Conservation (phyloP, 2,113 vertebrate species). For the Laterallus jamaicensis region DNA sequence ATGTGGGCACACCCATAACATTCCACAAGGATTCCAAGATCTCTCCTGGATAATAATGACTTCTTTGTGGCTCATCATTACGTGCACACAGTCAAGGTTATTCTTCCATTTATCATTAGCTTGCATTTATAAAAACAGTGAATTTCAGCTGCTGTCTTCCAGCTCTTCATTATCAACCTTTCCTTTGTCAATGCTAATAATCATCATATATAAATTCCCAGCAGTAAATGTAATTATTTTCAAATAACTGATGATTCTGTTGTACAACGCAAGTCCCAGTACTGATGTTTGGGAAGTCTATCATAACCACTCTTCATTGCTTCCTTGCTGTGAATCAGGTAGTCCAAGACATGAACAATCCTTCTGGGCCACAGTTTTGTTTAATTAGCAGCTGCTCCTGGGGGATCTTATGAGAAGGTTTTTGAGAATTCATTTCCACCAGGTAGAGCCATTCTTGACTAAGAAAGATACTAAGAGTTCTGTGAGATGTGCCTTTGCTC, state of each 20-base stretch:
- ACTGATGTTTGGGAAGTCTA: background rate
- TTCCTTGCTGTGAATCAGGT: background rate
- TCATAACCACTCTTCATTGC: background rate
- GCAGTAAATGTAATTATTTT: background rate
- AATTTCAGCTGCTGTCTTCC: slow-evolving; percentile 17
- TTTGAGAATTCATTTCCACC: background rate
- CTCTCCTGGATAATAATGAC: background rate
- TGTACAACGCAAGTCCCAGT: background rate
- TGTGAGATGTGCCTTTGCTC: background rate
- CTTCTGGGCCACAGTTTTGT: background rate
- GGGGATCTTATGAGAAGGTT: background rate
- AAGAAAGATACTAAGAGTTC: background rate
- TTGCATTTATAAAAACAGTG: slow-evolving; percentile 21
- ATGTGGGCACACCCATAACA: background rate
- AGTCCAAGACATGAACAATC: background rate
- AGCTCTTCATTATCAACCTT: background rate
- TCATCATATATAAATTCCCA: background rate
- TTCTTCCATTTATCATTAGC: slow-evolving; percentile 9
- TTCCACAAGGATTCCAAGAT: background rate
- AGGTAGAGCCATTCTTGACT: background rate
- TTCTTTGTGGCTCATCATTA: background rate
- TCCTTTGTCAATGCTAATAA: background rate
- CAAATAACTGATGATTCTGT: background rate
- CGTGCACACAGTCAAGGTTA: slow-evolving; percentile 8
- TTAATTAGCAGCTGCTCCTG: background rate